phyloP scores from a whole-genome alignment of 2,113 vertebrate genomes.

The Megaptera novaeangliae region DNA sequence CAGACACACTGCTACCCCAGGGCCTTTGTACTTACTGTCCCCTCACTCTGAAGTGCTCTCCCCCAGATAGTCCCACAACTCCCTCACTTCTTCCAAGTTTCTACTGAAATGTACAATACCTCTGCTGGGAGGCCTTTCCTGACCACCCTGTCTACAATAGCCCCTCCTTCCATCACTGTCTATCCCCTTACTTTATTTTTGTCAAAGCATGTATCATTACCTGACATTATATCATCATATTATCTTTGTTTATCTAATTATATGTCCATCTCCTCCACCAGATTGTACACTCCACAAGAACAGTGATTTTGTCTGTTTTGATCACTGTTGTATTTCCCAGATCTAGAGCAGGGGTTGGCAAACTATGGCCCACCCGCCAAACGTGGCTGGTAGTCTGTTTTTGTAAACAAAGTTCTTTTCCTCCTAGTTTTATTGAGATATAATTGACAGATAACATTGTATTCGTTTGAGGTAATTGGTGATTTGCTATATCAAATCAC shows the following conservation, averaged over 20 bases:
- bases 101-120: too few relatives aligned
- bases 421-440: not conserved
- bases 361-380: too few relatives aligned
- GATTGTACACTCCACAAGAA: not conserved
- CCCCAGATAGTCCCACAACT: too few relatives aligned
- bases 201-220: not conserved
- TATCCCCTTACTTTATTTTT: not conserved
- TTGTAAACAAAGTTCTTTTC: too few relatives aligned
- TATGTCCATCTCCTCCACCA: not conserved
- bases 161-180: not conserved
- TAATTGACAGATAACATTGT: not conserved
- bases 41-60: not conserved
- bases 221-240: not conserved
- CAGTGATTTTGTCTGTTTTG: not conserved
- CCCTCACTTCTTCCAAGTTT: too few relatives aligned
- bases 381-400: too few relatives aligned
- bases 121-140: not conserved
- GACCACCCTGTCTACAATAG: not conserved
- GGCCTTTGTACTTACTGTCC: not conserved
- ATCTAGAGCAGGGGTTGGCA: too few relatives aligned
- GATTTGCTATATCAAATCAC: not conserved
- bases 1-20: not conserved
- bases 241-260: not conserved
- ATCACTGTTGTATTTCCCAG: not conserved
- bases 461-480: not conserved